Percentiles rank a stretch among this genome's conserved stretches.
phyloP scores from a whole-genome alignment of 1,140 invertebrate species.

The Heliconius eleuchia region DNA sequence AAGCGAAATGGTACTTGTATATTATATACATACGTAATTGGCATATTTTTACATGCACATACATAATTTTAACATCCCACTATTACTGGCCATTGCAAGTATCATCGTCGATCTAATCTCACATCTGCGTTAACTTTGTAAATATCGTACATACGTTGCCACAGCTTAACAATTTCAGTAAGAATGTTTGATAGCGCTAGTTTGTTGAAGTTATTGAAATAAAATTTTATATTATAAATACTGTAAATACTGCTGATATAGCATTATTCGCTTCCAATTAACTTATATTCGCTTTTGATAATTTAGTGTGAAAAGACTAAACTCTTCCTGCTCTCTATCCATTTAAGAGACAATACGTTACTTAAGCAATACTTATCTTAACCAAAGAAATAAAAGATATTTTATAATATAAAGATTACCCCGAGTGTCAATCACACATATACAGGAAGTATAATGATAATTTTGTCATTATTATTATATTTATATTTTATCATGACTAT shows the following conservation, averaged over 20 bases:
- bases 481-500: too few relatives aligned
- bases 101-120: constrained; percentile 65
- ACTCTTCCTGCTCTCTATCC: too few relatives aligned
- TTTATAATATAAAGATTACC: too few relatives aligned
- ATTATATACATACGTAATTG: neutral
- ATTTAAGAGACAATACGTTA: too few relatives aligned
- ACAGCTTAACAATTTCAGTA: constrained; percentile 19
- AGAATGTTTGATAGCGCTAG: neutral
- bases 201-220: too few relatives aligned
- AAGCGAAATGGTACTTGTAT: neutral
- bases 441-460: too few relatives aligned
- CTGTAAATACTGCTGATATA: neutral
- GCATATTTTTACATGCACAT: constrained; percentile 11
- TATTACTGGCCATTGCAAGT: constrained; percentile 33
- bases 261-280: neutral
- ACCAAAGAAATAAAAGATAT: too few relatives aligned
- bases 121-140: constrained; percentile 64
- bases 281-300: neutral
- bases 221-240: too few relatives aligned
- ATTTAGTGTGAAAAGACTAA: too few relatives aligned
- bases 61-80: constrained; percentile 24
- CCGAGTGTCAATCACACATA: too few relatives aligned
- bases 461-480: too few relatives aligned
- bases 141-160: constrained; percentile 43
- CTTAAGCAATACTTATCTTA: too few relatives aligned